Evolutionary conservation across 2,113 vertebrate species (phyloP), one percentile per base, ranked within the genome.

Genomic region (Indicator maculatus): DNA sequence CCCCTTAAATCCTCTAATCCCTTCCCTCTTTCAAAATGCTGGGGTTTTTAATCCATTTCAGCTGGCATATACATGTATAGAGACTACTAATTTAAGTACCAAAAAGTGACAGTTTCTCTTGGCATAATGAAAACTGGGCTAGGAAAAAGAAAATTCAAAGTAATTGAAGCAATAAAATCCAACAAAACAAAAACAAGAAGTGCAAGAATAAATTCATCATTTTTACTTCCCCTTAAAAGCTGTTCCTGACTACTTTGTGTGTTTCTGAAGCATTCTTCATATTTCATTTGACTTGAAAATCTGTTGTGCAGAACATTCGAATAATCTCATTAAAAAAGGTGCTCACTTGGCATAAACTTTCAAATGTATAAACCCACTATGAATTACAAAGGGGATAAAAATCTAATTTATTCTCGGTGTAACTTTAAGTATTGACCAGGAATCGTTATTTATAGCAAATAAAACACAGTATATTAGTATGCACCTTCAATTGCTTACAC

Each of bases 301-400:
- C 1, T 31, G 27, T 60, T 7, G 0, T 28, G 16, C 5, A 19
- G 50, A 28, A 71, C 0, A 0, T 39, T 4, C 83, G 58, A 90
- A 66, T 26, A 58, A 74, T 44, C 15, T 58, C 30, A 58, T 44
- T 69, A 75, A 4, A 4, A 44, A 83, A 56, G 55, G 66, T 59
- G 14, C 0, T 61, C 8, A 38, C 15, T 69, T 69, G 26, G 7
- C 39, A 55, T 18, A 50, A 50, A 50, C 21, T 11, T 76, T 69
- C 33, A 85, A 55, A 44, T 1, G 65, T 61, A 69, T 45, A 47
- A 72, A 92, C 59, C 17, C 61, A 85, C 4, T 4, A 2, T n/a
- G 17, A 45, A 69, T 69, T 55, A 69, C 3, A 55, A 59, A 38
- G 5, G 2, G 2, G 5, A 1, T 33, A 72, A 82, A 65, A 78